These are phyloP conservation scores for Elanoides forficatus DNA, from an alignment of 2,113 vertebrate species.

Conservation along the genomic window DNA sequence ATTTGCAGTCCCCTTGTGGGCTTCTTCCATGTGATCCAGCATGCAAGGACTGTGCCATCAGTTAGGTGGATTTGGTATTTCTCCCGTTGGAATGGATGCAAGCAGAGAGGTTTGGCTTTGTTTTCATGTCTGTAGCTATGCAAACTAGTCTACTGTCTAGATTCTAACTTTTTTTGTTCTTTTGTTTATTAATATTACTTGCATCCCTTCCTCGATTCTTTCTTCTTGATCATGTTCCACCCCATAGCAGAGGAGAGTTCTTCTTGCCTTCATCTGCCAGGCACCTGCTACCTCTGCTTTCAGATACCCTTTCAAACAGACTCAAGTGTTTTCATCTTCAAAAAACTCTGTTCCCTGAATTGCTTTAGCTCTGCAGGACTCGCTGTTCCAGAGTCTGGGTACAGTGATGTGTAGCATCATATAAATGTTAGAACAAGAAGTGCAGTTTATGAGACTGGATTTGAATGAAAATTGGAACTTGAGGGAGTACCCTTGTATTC, in stretches of 20 bases:
- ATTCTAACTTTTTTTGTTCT: not conserved
- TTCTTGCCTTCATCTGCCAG: not conserved
- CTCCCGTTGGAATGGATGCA: not conserved
- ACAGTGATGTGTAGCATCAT: not conserved
- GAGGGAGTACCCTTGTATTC: not conserved
- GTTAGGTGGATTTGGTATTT: not conserved
- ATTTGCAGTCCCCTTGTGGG: rapidly evolving
- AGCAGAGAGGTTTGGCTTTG: not conserved
- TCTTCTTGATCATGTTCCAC: not conserved
- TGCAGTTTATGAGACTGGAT: not conserved
- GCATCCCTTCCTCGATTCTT: not conserved
- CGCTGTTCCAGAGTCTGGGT: not conserved
- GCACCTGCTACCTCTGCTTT: not conserved
- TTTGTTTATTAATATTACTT: not conserved
- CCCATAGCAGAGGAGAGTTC: not conserved
- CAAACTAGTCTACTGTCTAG: not conserved
- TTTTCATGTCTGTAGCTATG: not conserved
- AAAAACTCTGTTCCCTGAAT: not conserved
- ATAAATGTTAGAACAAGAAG: not conserved
- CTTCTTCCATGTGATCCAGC: not conserved
- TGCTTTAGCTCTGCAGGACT: not conserved
- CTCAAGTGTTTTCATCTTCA: not conserved
- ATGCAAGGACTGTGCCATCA: not conserved
- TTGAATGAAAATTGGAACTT: not conserved
- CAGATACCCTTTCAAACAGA: not conserved